phyloP scores from a whole-genome alignment of 2,888 invertebrate genomes.

The Brachyptera putata region DNA sequence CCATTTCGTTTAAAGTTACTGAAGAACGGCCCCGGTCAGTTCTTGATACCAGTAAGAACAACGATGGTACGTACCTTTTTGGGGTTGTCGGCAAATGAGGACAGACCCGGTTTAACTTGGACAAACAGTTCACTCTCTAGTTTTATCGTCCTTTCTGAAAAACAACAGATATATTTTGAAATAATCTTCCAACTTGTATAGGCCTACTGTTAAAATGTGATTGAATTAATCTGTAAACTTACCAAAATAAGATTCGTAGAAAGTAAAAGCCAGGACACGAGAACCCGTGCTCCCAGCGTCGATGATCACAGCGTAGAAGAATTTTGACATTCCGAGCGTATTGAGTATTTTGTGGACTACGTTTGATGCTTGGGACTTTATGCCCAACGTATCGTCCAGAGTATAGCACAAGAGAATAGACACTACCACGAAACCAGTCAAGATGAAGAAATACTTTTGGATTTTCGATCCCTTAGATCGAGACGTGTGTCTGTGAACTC shows the following conservation, averaged over 20 bases:
- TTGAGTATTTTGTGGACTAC: constrained; percentile 69
- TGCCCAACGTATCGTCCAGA: constrained; percentile 22
- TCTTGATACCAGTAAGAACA: too few species aligned
- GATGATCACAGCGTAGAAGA: constrained; percentile 79
- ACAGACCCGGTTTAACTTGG: constrained; percentile 86
- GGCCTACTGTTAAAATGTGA: too few species aligned
- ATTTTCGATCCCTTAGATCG: not conserved
- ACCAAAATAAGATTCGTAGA: constrained; percentile 59
- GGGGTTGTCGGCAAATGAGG: constrained; percentile 79
- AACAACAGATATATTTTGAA: too few species aligned
- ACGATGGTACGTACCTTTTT: constrained; percentile 63
- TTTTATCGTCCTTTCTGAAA: constrained; percentile 57
- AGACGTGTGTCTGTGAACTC: not conserved
- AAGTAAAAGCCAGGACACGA: constrained; percentile 76
- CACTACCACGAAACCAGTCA: constrained; percentile 9
- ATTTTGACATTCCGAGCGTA: constrained; percentile 64
- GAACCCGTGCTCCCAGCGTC: constrained; percentile 95
- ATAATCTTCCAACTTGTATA: too few species aligned
- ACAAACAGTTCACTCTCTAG: constrained; percentile 78
- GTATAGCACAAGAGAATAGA: not conserved
- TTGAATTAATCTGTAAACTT: too few species aligned
- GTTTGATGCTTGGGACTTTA: constrained; percentile 33
- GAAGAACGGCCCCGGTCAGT: too few species aligned
- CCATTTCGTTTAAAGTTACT: too few species aligned
- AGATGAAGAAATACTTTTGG: constrained; percentile 19